These are phyloP conservation scores for Teleogryllus oceanicus DNA, from an alignment of 2,888 invertebrate genomes.

Conservation along the genomic window DNA sequence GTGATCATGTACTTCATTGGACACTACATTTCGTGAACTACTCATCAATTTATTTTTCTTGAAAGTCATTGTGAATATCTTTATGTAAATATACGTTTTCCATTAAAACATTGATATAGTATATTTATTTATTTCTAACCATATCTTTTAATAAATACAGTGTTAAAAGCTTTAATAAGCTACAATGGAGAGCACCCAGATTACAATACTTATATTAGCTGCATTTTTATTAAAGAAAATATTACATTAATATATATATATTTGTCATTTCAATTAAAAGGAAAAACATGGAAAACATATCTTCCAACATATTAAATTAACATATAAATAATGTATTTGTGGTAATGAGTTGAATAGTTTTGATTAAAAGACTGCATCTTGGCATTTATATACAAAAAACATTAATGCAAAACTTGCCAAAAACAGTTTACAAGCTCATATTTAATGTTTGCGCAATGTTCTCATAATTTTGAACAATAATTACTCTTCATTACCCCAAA, in stretches of 20 bases:
- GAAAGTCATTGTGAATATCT: background rate
- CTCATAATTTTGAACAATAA: background rate
- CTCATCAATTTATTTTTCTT: background rate
- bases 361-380: too few species aligned
- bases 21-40: too few species aligned
- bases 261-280: background rate
- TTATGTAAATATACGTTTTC: background rate
- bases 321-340: background rate
- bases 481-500: background rate
- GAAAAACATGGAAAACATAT: too few species aligned
- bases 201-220: background rate
- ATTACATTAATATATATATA: background rate
- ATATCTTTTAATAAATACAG: background rate
- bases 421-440: too few species aligned
- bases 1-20: conserved; percentile 35
- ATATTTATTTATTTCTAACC: background rate
- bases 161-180: background rate
- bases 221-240: background rate
- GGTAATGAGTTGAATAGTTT: background rate
- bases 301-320: background rate
- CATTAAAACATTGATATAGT: background rate
- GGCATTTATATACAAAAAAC: too few species aligned
- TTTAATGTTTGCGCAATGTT: background rate
- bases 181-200: background rate
- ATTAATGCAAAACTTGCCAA: too few species aligned